phyloP scores from a whole-genome alignment of 2,888 invertebrate species.

The Metopia argyrocephala region DNA sequence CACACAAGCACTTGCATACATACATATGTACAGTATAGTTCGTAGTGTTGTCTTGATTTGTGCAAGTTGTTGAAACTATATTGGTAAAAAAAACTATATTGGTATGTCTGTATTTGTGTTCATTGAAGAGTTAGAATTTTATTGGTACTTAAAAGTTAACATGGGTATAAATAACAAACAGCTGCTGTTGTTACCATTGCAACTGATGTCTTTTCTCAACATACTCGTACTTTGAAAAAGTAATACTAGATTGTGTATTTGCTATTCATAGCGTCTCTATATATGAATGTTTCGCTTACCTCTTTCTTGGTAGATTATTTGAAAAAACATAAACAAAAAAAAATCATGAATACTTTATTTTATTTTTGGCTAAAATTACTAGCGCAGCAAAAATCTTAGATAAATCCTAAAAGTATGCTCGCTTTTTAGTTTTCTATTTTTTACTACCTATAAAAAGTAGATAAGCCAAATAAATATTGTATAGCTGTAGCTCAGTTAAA shows the following conservation, averaged over 20 bases:
- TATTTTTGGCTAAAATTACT: conserved; percentile 1
- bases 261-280: not conserved
- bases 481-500: not conserved
- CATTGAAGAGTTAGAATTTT: conserved; percentile 22
- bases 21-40: no score
- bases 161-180: conserved; percentile 50
- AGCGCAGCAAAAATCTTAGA: conserved; percentile 3
- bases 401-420: conserved; percentile 41
- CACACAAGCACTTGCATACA: not conserved
- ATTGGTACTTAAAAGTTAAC: conserved; percentile 58
- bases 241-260: conserved; percentile 31
- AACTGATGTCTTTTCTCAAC: conserved; percentile 18
- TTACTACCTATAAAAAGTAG: not conserved
- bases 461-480: conserved; percentile 3
- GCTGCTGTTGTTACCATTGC: conserved; percentile 27
- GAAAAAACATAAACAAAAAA: not conserved
- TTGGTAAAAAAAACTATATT: no score
- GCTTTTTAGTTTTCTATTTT: not conserved
- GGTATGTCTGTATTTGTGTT: not conserved
- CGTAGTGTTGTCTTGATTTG: no score
- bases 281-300: not conserved
- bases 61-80: no score
- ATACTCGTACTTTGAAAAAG: conserved; percentile 8
- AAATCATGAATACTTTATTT: conserved; percentile 3
- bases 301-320: not conserved